Evolutionary conservation across 2,888 invertebrate species (phyloP), one percentile per base, ranked within the genome.

Genomic region (Conops quadrifasciatus): DNA sequence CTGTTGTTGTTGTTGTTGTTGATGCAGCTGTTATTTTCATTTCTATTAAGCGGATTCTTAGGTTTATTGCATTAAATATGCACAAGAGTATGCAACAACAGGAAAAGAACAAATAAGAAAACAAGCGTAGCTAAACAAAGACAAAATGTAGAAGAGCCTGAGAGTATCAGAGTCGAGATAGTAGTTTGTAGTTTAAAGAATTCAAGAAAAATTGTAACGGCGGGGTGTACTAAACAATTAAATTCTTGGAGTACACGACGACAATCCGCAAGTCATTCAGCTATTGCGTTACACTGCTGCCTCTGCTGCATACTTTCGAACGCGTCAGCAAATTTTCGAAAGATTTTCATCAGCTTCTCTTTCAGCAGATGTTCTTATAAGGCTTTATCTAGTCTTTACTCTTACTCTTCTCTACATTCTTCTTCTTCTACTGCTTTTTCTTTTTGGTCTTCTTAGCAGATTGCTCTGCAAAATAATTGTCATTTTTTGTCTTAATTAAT

Each of bases 1-100:
- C 36, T 36, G 30, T n/a, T 15, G 36, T 36, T n/a, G 3, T 36
- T 43, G 7, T n/a, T 36, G 15, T 21, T 21, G 2, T 21, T 4
- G 43, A n/a, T 62, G 30, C 7, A 13, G 4, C 49, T 26, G n/a
- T 64, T 64, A 24, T 28, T 64, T 28, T 28, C n/a, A 28, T 64
- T 24, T 15, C 28, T 47, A 45, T 58, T 56, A 67, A 21, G 56
- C n/a, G 56, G 58, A 43, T 58, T 43, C 56, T 45, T 26, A 30
- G 51, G 62, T 71, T 71, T 62, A 67, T 71, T 71, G 56, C 67
- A 71, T 71, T 63, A 67, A 67, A 71, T 53, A 71, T 71, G 62
- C 71, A 19, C 71, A 62, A 71, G 62, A 71, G 67, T 67, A 71
- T 67, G 58, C 63, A 56, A 67, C 26, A 28, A 53, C 13, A 70